Percentiles rank a stretch among this genome's conserved stretches.
These are phyloP conservation scores for Ditylenchus dipsaci DNA, from an alignment of 1,140 invertebrate genomes.

Conservation along the genomic window DNA sequence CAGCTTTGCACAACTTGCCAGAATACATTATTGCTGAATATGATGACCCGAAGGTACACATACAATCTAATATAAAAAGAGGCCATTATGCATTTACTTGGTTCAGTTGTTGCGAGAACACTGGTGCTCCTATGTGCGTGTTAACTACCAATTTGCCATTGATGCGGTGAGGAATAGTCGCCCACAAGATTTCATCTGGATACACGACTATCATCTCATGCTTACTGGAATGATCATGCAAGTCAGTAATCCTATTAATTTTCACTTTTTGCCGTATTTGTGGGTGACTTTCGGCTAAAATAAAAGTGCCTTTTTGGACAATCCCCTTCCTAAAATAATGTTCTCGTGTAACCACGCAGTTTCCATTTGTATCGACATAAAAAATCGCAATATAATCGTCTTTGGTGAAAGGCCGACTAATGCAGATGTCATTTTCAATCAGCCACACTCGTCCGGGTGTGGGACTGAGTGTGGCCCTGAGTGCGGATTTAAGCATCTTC, in stretches of 20 bases:
- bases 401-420: no score
- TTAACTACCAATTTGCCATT: conserved; percentile 57
- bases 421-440: no score
- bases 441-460: no score
- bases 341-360: no score
- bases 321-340: no score
- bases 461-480: no score
- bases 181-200: conserved; percentile 58
- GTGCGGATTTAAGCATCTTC: no score
- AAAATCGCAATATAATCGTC: no score
- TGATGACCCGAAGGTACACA: conserved; percentile 36
- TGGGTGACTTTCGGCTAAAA: no score
- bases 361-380: no score
- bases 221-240: conserved; percentile 57
- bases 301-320: no score
- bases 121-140: conserved; percentile 55
- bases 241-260: not conserved
- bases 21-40: conserved; percentile 58
- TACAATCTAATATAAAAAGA: not conserved
- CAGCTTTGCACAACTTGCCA: conserved; percentile 56
- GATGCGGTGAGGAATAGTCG: conserved; percentile 55
- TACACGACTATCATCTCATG: conserved; percentile 58
- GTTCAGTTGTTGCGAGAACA: conserved; percentile 46
- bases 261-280: no score
- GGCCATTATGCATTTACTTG: not conserved